Evolutionary conservation across 1,140 invertebrate species (phyloP).

Genomic region (Penaeus indicus): DNA sequence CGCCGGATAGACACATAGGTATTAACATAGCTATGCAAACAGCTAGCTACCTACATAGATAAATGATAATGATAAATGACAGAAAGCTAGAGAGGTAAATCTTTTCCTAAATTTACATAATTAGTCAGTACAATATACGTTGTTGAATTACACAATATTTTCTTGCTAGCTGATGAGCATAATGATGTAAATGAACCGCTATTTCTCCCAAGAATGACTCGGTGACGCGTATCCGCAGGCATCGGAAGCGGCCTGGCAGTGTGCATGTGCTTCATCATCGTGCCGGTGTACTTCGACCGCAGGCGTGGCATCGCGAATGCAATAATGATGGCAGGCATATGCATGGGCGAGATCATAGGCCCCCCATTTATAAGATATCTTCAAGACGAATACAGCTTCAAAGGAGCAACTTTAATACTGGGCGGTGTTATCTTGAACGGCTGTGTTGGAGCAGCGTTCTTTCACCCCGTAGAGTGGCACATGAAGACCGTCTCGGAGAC

Average conservation of each 20-base stretch:
- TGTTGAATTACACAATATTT: no score
- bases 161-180: no score
- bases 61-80: no score
- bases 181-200: no score
- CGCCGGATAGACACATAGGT: no score
- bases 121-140: no score
- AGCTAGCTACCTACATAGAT: no score
- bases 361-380: constrained; percentile 14
- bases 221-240: neutral
- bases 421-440: constrained; percentile 2
- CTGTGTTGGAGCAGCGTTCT: constrained; percentile 1
- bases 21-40: no score
- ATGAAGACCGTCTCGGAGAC: neutral
- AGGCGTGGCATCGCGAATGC: neutral
- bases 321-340: neutral
- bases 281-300: constrained; percentile 17
- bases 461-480: constrained; percentile 39
- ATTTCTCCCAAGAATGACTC: no score
- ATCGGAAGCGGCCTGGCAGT: neutral
- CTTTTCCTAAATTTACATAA: no score
- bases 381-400: constrained; percentile 6
- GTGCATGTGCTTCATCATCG: constrained; percentile 18
- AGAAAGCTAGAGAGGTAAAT: no score
- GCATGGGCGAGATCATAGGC: constrained; percentile 8
- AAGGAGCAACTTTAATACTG: neutral